Base-by-base conservation (phyloP, 2,888 invertebrate genomes). In the Acholoe squamosa region DNA sequence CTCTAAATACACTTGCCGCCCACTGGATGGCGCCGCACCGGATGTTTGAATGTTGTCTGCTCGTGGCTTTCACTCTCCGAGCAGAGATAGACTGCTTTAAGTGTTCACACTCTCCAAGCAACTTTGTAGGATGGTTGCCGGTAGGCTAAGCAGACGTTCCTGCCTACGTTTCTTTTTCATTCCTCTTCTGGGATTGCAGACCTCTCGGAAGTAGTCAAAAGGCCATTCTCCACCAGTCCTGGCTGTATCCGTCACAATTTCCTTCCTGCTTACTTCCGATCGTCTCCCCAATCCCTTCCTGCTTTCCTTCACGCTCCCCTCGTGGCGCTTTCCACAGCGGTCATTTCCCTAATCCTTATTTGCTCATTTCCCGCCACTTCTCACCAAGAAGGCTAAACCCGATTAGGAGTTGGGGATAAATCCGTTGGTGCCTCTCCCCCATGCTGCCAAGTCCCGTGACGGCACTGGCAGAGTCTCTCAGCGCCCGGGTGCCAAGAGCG, bases 11-110 rank as follows among this genome's bases (percentile, higher is more conserved):
- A 28, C n/a, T 71, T 71, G 14, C 25, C n/a, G 28, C 31, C 25
- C 31, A 28, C 71, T 16, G 31, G 28, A 28, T 28, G 71, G 71
- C 71, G 71, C 28, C 71, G 16, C 71, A 28, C 14, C 28, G 71
- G 28, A 71, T 71, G 71, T 71, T 71, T 71, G 71, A 71, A 28
- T 71, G 71, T 71, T 28, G 71, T 71, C 71, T 71, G 71, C 28
- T 25, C 19, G 71, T 25, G 14, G 28, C 14, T 22, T 71, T 71
- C 25, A 28, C 28, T 14, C 71, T 28, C 71, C 71, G 3, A 71
- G 14, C 71, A 5, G 14, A 71, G 7, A 71, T 14, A 71, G 14
- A 16, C 71, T 14, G 19, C 19, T n/a, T 61, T n/a, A 14, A n/a
- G 25, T 28, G 14, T 28, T 28, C 14, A 28, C 71, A 71, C 71